phyloP scores from a whole-genome alignment of 2,797 vertebrate genomes.

The Chlorospingus semifuscus region DNA sequence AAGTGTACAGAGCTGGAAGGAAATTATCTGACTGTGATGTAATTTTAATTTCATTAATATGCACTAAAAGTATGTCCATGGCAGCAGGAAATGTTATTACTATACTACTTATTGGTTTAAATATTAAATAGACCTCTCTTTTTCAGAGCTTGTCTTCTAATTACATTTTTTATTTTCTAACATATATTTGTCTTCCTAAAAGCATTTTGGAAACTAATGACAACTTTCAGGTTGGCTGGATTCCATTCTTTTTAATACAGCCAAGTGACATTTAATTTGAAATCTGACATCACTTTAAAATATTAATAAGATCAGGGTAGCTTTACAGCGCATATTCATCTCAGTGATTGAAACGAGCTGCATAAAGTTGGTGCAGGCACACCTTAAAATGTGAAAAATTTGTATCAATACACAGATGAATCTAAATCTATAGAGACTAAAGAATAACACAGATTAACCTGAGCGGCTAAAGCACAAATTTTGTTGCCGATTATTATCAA shows the following conservation, averaged over 20 bases:
- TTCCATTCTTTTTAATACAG: slow-evolving; percentile 51
- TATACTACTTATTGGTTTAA: slow-evolving; percentile 26
- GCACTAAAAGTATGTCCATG: slow-evolving; percentile 27
- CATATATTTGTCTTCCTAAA: slow-evolving; percentile 49
- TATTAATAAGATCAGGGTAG: slow-evolving; percentile 47
- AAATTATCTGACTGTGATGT: slow-evolving; percentile 50
- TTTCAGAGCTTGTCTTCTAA: slow-evolving; percentile 29
- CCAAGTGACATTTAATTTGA: slow-evolving; percentile 69
- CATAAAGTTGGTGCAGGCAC: not conserved
- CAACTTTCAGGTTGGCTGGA: slow-evolving; percentile 42
- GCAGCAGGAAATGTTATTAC: slow-evolving; percentile 31
- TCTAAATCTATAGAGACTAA: not conserved
- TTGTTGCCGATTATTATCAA: not conserved
- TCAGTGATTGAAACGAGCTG: not conserved
- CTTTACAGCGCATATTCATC: slow-evolving; percentile 18
- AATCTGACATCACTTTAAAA: slow-evolving; percentile 61
- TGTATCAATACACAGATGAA: not conserved
- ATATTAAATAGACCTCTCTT: slow-evolving; percentile 50
- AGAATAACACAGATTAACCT: not conserved
- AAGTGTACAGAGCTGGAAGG: not conserved
- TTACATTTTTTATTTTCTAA: slow-evolving; percentile 49
- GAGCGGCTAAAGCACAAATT: not conserved
- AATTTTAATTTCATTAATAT: slow-evolving; percentile 66
- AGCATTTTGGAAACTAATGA: slow-evolving; percentile 58
- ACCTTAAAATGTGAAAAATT: not conserved